These are phyloP conservation scores for Phoxinus phoxinus DNA, from an alignment of 2,113 vertebrate species.

Conservation along the genomic window DNA sequence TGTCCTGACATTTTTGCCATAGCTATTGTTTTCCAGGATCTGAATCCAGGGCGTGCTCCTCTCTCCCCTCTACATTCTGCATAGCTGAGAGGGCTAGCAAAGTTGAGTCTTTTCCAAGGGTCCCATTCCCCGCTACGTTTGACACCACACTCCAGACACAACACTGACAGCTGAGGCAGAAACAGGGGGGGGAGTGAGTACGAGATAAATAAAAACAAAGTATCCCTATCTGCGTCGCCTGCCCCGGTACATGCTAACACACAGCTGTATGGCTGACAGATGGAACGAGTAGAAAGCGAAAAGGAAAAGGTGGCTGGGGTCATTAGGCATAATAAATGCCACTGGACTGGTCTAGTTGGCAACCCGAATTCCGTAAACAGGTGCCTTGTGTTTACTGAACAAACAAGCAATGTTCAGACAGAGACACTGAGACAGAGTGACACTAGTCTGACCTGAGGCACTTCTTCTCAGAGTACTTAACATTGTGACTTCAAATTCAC, in stretches of 20 bases:
- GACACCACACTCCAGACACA: conserved; percentile 89
- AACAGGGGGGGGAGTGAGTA: conserved; percentile 41
- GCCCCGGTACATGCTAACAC: conserved; percentile 57
- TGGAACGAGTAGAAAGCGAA: conserved; percentile 71
- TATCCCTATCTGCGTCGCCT: conserved; percentile 75
- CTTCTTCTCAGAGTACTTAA: neutral
- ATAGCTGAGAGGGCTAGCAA: conserved; percentile 80
- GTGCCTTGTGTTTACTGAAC: conserved; percentile 91
- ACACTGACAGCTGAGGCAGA: conserved; percentile 90
- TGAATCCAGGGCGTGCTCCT: conserved; percentile 71
- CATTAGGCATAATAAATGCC: conserved; percentile 81
- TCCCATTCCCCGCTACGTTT: conserved; percentile 74
- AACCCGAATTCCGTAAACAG: conserved; percentile 85
- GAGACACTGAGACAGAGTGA: conserved; percentile 67
- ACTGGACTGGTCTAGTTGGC: conserved; percentile 79
- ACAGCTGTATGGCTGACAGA: conserved; percentile 85
- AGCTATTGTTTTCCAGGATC: conserved; percentile 74
- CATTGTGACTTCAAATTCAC: neutral
- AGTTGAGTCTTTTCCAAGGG: conserved; percentile 83
- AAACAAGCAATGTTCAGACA: conserved; percentile 77
- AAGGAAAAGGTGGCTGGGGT: conserved; percentile 65
- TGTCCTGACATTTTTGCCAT: conserved; percentile 64
- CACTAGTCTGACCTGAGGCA: conserved; percentile 76
- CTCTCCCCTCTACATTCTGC: conserved; percentile 69
- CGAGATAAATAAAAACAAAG: conserved; percentile 90